Evolutionary conservation across 2,888 invertebrate species (phyloP), one percentile per base, ranked within the genome.

Genomic region (Acrocyrtus sp.): DNA sequence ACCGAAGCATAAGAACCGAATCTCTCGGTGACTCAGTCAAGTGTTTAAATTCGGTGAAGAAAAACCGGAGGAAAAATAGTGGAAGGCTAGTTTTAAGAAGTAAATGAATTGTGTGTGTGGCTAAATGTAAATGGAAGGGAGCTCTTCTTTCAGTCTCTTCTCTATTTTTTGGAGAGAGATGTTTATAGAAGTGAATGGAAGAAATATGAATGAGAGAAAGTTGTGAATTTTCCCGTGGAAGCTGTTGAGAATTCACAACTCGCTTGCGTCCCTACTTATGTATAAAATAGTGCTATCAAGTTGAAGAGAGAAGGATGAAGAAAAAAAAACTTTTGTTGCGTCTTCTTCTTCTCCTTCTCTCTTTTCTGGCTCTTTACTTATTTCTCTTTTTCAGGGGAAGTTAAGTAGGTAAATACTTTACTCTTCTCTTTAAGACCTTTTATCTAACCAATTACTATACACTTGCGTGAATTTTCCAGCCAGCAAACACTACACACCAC

Each of bases 41-140:
- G 58, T 58, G 58, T 58, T 58, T 58, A 45, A 58, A 58, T 58
- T 58, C 45, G n/a, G n/a, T n/a, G n/a, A n/a, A n/a, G n/a, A n/a
- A n/a, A n/a, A n/a, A n/a, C n/a, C n/a, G n/a, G n/a, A n/a, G n/a
- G n/a, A n/a, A n/a, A 58, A 58, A 43, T 58, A 27, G 56, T 15
- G 22, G 19, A 45, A 19, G 58, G 45, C 58, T 26, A 26, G 45
- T 45, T 45, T 58, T 58, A 58, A 58, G 58, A 27, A 45, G 45
- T 47, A 45, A 58, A 58, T 58, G n/a, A n/a, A n/a, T n/a, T n/a
- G n/a, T n/a, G n/a, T n/a, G n/a, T 58, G 58, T 58, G 58, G 58
- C 22, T 58, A 45, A 58, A 58, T 58, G 19, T 48, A 48, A 15
- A 17, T 17, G 48, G 17, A 48, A 48, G 17, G 17, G 41, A 41